Conservation (phyloP, 2,113 vertebrate species). For the Lepisosteus oculatus region DNA sequence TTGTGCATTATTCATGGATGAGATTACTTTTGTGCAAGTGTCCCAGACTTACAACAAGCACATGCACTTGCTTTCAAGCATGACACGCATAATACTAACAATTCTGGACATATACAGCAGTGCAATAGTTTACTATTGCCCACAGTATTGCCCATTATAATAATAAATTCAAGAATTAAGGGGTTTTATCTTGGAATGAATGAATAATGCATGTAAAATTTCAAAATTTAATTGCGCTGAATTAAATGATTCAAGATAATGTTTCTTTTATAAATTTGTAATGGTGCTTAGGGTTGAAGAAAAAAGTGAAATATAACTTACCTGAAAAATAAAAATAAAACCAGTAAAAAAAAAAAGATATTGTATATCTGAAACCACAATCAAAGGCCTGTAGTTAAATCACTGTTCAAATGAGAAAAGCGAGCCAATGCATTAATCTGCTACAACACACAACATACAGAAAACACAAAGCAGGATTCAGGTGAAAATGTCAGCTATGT, state of each 20-base stretch:
- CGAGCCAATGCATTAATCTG: neutral
- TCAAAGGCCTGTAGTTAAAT: no score
- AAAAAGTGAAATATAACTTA: conserved; percentile 39
- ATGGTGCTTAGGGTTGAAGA: conserved; percentile 48
- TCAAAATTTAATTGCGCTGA: conserved; percentile 75
- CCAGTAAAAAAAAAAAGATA: no score
- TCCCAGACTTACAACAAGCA: conserved; percentile 42
- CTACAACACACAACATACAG: conserved; percentile 3
- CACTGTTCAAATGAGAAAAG: neutral
- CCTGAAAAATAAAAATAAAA: neutral
- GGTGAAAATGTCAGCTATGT: conserved; percentile 38
- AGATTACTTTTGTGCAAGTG: conserved; percentile 52
- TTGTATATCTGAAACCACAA: no score
- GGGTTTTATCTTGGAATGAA: conserved; percentile 69
- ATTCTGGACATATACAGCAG: conserved; percentile 61
- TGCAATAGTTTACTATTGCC: conserved; percentile 50
- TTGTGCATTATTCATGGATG: conserved; percentile 68
- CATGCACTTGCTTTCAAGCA: conserved; percentile 39
- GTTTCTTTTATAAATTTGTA: conserved; percentile 77
- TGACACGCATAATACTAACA: conserved; percentile 63
- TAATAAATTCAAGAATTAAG: conserved; percentile 82
- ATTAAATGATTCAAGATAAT: conserved; percentile 86
- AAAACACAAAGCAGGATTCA: conserved; percentile 30
- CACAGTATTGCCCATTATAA: conserved; percentile 64
- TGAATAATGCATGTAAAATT: conserved; percentile 74